Evolutionary conservation across 2,113 vertebrate genomes (phyloP).

Genomic region (Arizona elegans): DNA sequence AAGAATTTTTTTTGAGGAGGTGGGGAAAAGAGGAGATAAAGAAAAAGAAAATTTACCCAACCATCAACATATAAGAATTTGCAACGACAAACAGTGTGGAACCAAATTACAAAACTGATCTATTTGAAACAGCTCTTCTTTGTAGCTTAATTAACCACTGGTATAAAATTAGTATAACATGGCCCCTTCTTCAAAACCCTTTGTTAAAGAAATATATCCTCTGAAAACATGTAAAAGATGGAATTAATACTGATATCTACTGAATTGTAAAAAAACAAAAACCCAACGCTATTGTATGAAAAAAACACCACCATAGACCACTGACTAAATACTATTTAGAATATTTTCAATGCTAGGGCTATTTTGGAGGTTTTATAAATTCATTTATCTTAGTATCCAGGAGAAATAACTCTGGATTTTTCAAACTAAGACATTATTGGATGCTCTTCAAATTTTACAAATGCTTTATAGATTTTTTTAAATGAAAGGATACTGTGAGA

Average conservation of each 20-base stretch:
- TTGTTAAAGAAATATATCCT: neutral
- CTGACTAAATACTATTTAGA: neutral
- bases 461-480: neutral
- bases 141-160: neutral
- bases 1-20: neutral
- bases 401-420: neutral
- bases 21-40: neutral
- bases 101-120: neutral
- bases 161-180: too few relatives aligned
- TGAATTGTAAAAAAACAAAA: neutral
- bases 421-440: constrained; percentile 24
- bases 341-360: neutral
- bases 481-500: neutral
- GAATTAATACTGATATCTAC: neutral
- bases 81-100: neutral
- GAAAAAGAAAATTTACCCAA: neutral
- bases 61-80: neutral
- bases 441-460: neutral
- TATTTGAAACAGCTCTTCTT: neutral
- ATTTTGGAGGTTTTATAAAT: neutral
- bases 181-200: neutral
- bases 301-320: neutral
- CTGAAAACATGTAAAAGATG: neutral
- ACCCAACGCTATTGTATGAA: neutral
- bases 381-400: neutral